Evolutionary conservation across 37 sponge, comb jelly and placozoan genomes (phyloP).

Genomic region (Axinella damicornis): DNA sequence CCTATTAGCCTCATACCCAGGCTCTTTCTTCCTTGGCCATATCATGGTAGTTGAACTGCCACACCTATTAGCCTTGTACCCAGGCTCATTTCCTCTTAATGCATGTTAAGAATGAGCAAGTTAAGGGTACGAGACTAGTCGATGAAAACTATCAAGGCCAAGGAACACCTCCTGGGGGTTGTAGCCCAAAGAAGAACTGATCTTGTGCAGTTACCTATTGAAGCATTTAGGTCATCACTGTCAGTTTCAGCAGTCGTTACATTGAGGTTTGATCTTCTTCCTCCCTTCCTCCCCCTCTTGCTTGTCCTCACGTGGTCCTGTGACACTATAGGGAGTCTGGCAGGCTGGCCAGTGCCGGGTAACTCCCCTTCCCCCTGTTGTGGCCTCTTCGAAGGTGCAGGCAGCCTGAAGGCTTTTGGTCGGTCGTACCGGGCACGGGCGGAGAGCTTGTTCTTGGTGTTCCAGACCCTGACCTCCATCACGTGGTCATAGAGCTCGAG

Average conservation of each 20-base stretch:
- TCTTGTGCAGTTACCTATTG: too few relatives aligned
- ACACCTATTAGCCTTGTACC: too few relatives aligned
- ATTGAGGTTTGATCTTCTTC: background rate
- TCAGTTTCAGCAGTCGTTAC: background rate
- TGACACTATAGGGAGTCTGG: slow-evolving; percentile 24
- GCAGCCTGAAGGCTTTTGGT: slow-evolving; percentile 88
- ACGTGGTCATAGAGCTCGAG: slow-evolving; percentile 76
- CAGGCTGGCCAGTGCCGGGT: background rate
- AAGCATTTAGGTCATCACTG: too few relatives aligned
- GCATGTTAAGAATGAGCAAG: too few relatives aligned
- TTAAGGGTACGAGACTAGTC: too few relatives aligned
- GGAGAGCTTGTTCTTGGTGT: slow-evolving; percentile 74
- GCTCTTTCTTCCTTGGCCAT: too few relatives aligned
- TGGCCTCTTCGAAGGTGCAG: background rate
- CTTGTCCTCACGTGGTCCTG: slow-evolving; percentile 23
- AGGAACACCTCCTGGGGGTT: too few relatives aligned
- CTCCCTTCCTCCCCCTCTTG: background rate
- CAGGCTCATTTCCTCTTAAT: too few relatives aligned
- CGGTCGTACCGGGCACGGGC: slow-evolving; percentile 80
- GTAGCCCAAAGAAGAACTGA: too few relatives aligned
- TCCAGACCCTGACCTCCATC: slow-evolving; percentile 81
- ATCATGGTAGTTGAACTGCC: too few relatives aligned
- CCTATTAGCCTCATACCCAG: too few relatives aligned
- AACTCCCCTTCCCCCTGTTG: background rate
- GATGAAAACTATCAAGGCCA: too few relatives aligned